phyloP scores from a whole-genome alignment of 2,113 vertebrate species.

The Merops nubicus region DNA sequence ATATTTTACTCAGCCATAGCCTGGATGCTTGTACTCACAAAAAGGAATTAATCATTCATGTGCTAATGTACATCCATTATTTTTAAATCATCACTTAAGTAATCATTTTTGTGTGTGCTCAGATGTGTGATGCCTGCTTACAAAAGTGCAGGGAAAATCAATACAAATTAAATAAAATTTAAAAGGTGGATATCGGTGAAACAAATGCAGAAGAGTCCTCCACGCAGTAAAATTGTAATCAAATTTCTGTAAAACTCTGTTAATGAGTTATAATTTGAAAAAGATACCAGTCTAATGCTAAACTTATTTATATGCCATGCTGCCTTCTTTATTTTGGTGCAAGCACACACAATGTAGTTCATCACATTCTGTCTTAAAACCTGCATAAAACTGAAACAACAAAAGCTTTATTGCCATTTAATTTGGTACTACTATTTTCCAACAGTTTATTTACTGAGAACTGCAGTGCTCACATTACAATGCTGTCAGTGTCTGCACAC shows the following conservation, averaged over 20 bases:
- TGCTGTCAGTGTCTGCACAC: neutral
- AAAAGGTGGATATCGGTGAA: constrained; percentile 48
- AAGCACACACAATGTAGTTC: neutral
- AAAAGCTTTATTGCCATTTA: constrained; percentile 31
- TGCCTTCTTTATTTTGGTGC: neutral
- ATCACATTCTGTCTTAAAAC: constrained; percentile 32
- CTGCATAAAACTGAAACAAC: constrained; percentile 31
- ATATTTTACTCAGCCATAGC: constrained; percentile 71
- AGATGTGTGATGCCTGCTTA: constrained; percentile 55
- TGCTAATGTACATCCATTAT: constrained; percentile 69
- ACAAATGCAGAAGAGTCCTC: constrained; percentile 18
- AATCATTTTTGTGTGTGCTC: constrained; percentile 54
- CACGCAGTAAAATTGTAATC: constrained; percentile 27
- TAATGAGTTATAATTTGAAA: constrained; percentile 23
- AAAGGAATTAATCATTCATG: constrained; percentile 71
- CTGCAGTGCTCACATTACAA: neutral
- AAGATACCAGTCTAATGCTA: neutral
- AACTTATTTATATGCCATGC: neutral
- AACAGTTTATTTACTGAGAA: constrained; percentile 6
- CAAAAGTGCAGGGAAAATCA: constrained; percentile 52
- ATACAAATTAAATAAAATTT: constrained; percentile 72
- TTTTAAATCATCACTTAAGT: constrained; percentile 74
- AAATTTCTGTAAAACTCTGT: constrained; percentile 26
- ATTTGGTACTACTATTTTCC: constrained; percentile 23
- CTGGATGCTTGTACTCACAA: constrained; percentile 52